Percentiles rank a stretch among this genome's conserved stretches.
phyloP scores from a whole-genome alignment of 2,113 vertebrate genomes.

The Tetrao urogallus region DNA sequence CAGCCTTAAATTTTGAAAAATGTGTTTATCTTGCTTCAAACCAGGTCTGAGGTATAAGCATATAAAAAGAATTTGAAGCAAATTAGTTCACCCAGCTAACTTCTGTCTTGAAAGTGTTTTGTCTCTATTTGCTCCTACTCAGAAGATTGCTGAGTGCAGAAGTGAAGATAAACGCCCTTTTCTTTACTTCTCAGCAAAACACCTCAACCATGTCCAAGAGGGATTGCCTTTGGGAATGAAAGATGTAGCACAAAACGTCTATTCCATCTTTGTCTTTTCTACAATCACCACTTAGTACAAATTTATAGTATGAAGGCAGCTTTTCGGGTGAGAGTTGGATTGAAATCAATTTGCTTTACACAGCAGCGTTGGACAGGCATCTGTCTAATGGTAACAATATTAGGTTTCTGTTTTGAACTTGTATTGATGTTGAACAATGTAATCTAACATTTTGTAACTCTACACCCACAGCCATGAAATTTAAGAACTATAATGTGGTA shows the following conservation, averaged over 20 bases:
- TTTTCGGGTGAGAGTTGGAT: neutral
- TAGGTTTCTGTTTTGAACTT: neutral
- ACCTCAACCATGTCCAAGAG: conserved; percentile 38
- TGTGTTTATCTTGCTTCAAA: neutral
- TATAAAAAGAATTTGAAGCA: neutral
- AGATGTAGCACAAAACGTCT: neutral
- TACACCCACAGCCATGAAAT: neutral
- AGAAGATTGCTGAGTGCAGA: neutral
- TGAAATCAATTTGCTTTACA: neutral
- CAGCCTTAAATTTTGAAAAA: conserved; percentile 28
- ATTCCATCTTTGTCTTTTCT: conserved; percentile 40
- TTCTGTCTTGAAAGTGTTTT: conserved; percentile 14
- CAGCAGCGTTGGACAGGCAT: neutral
- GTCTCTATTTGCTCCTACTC: conserved; percentile 45
- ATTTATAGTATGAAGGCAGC: neutral
- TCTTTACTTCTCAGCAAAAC: neutral
- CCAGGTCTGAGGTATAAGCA: neutral
- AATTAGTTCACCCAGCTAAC: conserved; percentile 24
- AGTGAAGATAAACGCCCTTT: conserved; percentile 47
- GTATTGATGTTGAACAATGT: neutral
- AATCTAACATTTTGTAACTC: neutral
- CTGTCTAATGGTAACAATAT: neutral
- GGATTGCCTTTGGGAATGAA: conserved; percentile 9
- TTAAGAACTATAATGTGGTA: neutral
- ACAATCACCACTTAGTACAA: neutral